Evolutionary conservation across 2,797 vertebrate species (phyloP), one percentile per base, ranked within the genome.

Genomic region (Bradypodion pumilum): DNA sequence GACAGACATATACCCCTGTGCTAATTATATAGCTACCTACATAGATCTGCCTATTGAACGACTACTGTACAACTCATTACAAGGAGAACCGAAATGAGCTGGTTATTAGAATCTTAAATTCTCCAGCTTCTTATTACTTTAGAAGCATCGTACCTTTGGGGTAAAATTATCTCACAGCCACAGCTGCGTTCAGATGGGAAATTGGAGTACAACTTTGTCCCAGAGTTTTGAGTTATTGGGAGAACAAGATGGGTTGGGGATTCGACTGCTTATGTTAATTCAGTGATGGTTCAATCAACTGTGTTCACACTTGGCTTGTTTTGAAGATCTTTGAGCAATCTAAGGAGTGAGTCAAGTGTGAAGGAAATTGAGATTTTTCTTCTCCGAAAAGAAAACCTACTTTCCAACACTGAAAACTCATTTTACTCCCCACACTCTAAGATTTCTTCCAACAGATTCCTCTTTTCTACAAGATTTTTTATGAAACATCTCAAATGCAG

Each of bases 211-310:
- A 62, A 0, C 56, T 73, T 72, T 19, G 0, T 82, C 62, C 86
- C 65, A 84, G 85, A 72, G 83, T 88, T 89, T 80, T 73, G 59
- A 52, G 84, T 44, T 80, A 90, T 89, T 84, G 81, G 81, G 74
- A 90, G 76, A 84, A 79, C 85, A 85, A 73, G 37, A 35, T 7
- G 29, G 66, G 13, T 35, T 12, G 29, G 62, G 25, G 72, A 63
- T 90, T 90, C 85, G 84, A 74, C 83, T 0, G 0, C 66, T 46
- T 82, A 86, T 32, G 74, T 86, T 81, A 88, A 86, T 89, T 88
- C 59, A 81, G 66, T 86, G 76, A 89, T 82, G 89, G 72, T 44
- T 85, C 89, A 89, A 90, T 62, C 88, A 87, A n/a, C 65, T 84
- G 40, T 23, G 6, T 89, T 85, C 80, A 85, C 62, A 80, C 76